Evolutionary conservation across 2,888 invertebrate genomes (phyloP), one percentile per base, ranked within the genome.

Genomic region (Meteorus cinctellus): DNA sequence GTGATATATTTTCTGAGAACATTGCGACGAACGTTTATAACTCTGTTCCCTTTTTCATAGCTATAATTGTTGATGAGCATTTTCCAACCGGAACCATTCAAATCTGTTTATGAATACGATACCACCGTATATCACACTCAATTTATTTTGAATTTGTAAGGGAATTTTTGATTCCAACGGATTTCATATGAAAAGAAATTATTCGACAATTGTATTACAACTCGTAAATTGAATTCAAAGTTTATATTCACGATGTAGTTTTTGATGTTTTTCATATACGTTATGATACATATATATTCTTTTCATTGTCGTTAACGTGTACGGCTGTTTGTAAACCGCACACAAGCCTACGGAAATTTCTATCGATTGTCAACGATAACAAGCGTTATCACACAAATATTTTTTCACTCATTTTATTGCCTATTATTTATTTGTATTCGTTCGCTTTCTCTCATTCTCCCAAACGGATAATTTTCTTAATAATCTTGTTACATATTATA

Each of bases 341-440:
- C 19, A 48, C n/a, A n/a, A n/a, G 19, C n/a, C n/a, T 55, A 55
- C 16, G n/a, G 55, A 55, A 55, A 55, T 55, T 19, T 55, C 55
- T 19, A 5, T 55, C 55, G 10, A 55, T 55, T 0, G 19, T 55
- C 5, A 6, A 55, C 55, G 55, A 55, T 55, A 55, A 55, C 19
- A 55, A 19, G 2, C 55, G 55, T 55, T 55, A 55, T 55, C 55
- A 24, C 24, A 55, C 55, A 55, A 55, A 55, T 55, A 55, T 55
- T 55, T 55, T 55, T 55, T 55, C 55, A 55, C 24, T 55, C n/a
- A 19, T 55, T 55, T 4, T 55, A 1, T 5, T 55, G 16, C n/a
- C 10, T 14, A 12, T 45, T 45, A 10, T 48, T 48, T 48, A n/a
- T 1, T 48, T 16, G n/a, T 48, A n/a, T 4, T n/a, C 48, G 6